A percentile compares a stretch with the other conserved stretches of the same genome.
These are phyloP conservation scores for Eurois occulta DNA, from an alignment of 2,888 invertebrate genomes.

Conservation along the genomic window DNA sequence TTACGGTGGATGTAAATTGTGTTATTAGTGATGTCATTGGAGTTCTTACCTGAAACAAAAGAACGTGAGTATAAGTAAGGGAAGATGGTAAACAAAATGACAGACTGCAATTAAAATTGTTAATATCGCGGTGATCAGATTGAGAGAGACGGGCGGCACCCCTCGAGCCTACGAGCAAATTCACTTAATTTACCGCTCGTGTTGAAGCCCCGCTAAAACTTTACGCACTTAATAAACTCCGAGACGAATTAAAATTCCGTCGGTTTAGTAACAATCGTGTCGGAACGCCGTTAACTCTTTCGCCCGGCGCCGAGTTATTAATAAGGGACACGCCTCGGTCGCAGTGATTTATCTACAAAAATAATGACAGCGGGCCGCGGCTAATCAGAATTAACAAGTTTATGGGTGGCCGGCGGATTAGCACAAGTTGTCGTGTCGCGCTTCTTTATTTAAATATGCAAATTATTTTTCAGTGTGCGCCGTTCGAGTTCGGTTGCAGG, in stretches of 20 bases:
- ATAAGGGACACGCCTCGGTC: constrained; percentile 82
- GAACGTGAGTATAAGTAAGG: constrained; percentile 49
- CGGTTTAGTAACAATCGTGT: constrained; percentile 88
- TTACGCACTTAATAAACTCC: constrained; percentile 90
- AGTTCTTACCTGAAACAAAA: constrained; percentile 83
- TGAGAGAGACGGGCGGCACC: constrained; percentile 74
- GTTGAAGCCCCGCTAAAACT: constrained; percentile 85
- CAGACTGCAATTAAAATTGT: constrained; percentile 77
- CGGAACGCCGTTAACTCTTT: constrained; percentile 86
- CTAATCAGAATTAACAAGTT: constrained; percentile 83
- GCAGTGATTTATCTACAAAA: constrained; percentile 82
- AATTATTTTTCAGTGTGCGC: constrained; percentile 84
- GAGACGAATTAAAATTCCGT: constrained; percentile 89
- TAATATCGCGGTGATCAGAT: constrained; percentile 82
- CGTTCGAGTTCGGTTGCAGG: constrained; percentile 79
- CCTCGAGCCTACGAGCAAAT: constrained; percentile 81
- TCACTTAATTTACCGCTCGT: constrained; percentile 87
- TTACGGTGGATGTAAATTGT: constrained; percentile 70
- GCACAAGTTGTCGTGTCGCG: constrained; percentile 75
- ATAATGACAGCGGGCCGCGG: constrained; percentile 75
- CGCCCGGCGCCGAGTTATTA: constrained; percentile 81
- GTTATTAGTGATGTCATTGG: constrained; percentile 73
- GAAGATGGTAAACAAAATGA: constrained; percentile 60
- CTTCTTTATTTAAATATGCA: constrained; percentile 84
- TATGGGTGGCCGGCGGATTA: constrained; percentile 72